These are phyloP conservation scores for Geodia barretti DNA, from an alignment of 37 sponge, comb jelly and placozoan genomes.

Conservation along the genomic window DNA sequence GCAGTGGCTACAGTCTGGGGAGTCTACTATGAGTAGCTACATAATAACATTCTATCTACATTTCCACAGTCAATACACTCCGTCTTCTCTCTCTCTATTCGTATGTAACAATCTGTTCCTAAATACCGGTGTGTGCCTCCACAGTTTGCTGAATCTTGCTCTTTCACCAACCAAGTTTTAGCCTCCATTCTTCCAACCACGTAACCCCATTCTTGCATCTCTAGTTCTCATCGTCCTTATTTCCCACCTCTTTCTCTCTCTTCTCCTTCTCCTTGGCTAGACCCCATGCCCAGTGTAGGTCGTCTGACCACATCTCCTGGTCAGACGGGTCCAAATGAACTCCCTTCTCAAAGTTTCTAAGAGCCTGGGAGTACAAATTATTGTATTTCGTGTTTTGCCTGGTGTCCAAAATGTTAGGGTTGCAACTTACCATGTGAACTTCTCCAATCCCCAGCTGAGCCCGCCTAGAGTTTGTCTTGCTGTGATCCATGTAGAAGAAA, in stretches of 20 bases:
- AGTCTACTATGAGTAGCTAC: conserved; percentile 84
- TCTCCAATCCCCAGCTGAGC: conserved; percentile 93
- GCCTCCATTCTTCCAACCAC: no score
- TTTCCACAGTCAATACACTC: conserved; percentile 1
- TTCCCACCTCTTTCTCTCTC: not conserved
- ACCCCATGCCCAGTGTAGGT: conserved; percentile 65
- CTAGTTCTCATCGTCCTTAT: not conserved
- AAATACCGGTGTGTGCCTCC: no score
- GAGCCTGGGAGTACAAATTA: conserved; percentile 46
- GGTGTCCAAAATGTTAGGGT: not conserved
- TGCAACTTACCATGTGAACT: conserved; percentile 71
- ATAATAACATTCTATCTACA: not conserved
- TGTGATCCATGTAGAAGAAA: conserved; percentile 63
- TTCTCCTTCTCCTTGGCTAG: conserved; percentile 39
- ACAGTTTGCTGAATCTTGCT: no score
- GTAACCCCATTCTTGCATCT: not conserved
- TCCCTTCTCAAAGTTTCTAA: conserved; percentile 75
- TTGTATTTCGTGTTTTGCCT: not conserved
- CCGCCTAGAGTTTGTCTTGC: conserved; percentile 82
- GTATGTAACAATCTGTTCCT: no score
- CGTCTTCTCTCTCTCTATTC: no score
- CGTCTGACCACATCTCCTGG: conserved; percentile 58
- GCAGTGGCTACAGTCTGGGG: conserved; percentile 91
- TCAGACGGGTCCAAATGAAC: conserved; percentile 84
- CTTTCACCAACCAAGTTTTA: no score